Base-by-base conservation (phyloP, 2,888 invertebrate species). In the Phytoseiulus persimilis region DNA sequence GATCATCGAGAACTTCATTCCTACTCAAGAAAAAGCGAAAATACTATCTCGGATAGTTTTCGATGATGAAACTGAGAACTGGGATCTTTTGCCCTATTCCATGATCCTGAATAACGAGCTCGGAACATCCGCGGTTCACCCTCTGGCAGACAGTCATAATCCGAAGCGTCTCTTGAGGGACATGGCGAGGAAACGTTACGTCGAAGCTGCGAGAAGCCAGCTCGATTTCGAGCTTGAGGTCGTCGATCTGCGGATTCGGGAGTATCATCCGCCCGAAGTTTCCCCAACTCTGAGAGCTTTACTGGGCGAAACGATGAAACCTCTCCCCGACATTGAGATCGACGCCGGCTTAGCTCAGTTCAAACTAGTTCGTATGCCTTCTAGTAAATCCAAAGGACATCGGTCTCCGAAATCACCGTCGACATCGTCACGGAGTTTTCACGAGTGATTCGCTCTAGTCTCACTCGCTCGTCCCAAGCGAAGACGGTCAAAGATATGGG, bases 61-160 rank as follows among this genome's bases (percentile, higher is more conserved):
- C 92, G 96, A 97, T 92, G 97, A 97, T 91, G 96, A 96, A 91
- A 95, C 95, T 90, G 96, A 96, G 92, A 94, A 94, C 90, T 97
- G 96, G 96, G 93, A 94, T 31, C 90, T 94, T 28, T 91, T 92
- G 90, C 92, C 93, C n/a, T 91, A 87, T 14, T 87, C 87, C 28
- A 87, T 93, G 31, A 92, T 87, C n/a, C 87, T 87, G 31, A 87
- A 87, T 45, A 87, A 87, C 92, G 87, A 92, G 92, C 87, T 87
- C 3, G 87, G 87, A n/a, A 87, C 87, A 11, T 87, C 87, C 31
- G 87, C 87, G 3, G 87, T 87, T 28, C 87, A 87, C 31, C 87
- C 87, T 11, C 33, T 87, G n/a, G 87, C 87, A 3, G 87, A 87
- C 33, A 87, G 87, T 31, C 87, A 87, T 23, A 87, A 87, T 33